Evolutionary conservation across 1,140 invertebrate species (phyloP).

Genomic region (Calephelis virginiensis): DNA sequence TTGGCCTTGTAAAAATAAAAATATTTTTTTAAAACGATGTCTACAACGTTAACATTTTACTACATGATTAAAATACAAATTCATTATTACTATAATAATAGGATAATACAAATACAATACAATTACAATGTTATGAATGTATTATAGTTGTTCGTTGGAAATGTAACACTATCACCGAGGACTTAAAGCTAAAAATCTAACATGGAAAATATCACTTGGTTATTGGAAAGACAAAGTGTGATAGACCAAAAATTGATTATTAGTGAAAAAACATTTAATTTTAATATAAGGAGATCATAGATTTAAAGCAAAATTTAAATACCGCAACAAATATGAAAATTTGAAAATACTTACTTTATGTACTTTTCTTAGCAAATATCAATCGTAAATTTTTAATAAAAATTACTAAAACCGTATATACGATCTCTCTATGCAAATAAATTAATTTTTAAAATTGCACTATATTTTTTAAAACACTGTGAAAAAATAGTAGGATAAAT

Average conservation of each 20-base stretch:
- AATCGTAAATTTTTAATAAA: not conserved
- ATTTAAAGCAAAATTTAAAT: conserved; percentile 36
- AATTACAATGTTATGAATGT: conserved; percentile 37
- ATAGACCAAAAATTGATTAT: conserved; percentile 17
- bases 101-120: conserved; percentile 43
- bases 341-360: not conserved
- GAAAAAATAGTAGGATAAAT: not conserved
- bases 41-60: conserved; percentile 35
- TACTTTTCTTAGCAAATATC: not conserved
- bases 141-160: conserved; percentile 53
- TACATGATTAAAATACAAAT: conserved; percentile 37
- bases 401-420: not conserved
- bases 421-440: not conserved
- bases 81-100: conserved; percentile 38
- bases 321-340: not conserved
- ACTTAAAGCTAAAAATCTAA: conserved; percentile 49
- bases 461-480: conserved; percentile 4
- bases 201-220: conserved; percentile 68
- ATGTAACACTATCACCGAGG: conserved; percentile 43
- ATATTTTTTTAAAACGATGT: conserved; percentile 33
- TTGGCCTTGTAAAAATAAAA: not conserved
- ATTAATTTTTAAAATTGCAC: conserved; percentile 6
- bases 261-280: conserved; percentile 20
- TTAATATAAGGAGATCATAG: conserved; percentile 39
- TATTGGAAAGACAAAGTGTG: conserved; percentile 53